Evolutionary conservation across 2,888 invertebrate genomes (phyloP), one percentile per base, ranked within the genome.

Genomic region (Cataglyphis rosenhaueri): DNA sequence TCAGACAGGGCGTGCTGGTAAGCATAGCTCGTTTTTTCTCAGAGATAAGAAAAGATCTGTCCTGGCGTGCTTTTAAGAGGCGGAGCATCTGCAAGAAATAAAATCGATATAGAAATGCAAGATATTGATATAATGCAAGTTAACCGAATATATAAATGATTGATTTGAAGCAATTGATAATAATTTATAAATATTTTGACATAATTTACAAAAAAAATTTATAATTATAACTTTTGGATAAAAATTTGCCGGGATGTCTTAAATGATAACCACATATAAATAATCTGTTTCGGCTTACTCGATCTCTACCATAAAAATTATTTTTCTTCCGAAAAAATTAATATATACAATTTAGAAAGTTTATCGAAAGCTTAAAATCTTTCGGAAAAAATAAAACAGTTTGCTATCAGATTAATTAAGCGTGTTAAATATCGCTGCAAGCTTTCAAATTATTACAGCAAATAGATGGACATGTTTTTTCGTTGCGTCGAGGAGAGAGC

Each of bases 1-100:
- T 79, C 52, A 62, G 76, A 82, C 61, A 66, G 70, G 76, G 85
- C 76, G 79, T 59, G 73, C 29, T 62, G 29, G 15, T 18, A 21
- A 41, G 59, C 59, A 35, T 4, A 25, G 21, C 41, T 73, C 48
- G 57, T 48, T 25, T 18, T 59, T n/a, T 59, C 35, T 70, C 21
- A 57, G 61, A 76, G 85, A 55, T 38, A 59, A 48, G 57, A 66
- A 32, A 44, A 64, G 82, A 85, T 79, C 62, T 44, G 65, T 35
- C 65, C n/a, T 57, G 66, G 68, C 25, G 48, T 52, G 66, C 41
- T 68, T 48, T 62, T 15, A 35, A 78, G 62, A 41, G 65, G 29
- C 15, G 29, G 21, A 66, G 44, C 44, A 68, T n/a, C 41, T 66
- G 66, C 29, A 66, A 41, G 29, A 41, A 68, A 57, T 76, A n/a